Conservation (phyloP, 2,113 vertebrate species). For the Formicarius rufipectus region DNA sequence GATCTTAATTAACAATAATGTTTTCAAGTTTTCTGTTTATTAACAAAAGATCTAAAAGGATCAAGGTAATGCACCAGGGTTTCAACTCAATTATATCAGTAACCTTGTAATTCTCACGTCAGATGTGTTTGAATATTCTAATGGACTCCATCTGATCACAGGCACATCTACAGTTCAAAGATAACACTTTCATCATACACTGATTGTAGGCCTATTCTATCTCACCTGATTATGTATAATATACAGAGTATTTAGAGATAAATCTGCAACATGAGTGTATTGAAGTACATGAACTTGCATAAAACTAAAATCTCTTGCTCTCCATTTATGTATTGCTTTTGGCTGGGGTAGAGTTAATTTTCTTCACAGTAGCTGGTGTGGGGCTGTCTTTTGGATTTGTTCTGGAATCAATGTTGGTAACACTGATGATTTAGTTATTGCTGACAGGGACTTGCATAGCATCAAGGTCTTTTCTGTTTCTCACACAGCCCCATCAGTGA, state of each 20-base stretch:
- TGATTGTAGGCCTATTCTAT: not conserved
- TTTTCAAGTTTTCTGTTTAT: slow-evolving; percentile 28
- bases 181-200: not conserved
- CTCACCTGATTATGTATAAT: not conserved
- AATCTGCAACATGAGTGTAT: not conserved
- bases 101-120: slow-evolving; percentile 6
- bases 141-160: slow-evolving; percentile 3
- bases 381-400: not conserved
- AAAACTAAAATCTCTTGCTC: not conserved
- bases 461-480: not conserved
- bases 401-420: not conserved
- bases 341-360: not conserved
- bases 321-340: not conserved
- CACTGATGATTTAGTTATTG: not conserved
- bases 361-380: not conserved
- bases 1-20: slow-evolving; percentile 52
- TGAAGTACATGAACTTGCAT: not conserved
- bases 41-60: slow-evolving; percentile 31
- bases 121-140: slow-evolving; percentile 31
- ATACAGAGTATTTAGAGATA: not conserved
- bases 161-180: not conserved
- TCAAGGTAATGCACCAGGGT: not conserved
- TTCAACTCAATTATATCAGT: not conserved
- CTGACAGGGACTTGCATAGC: not conserved
- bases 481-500: accelerated